Evolutionary conservation across 2,113 vertebrate species (phyloP).

Genomic region (Lynx canadensis): DNA sequence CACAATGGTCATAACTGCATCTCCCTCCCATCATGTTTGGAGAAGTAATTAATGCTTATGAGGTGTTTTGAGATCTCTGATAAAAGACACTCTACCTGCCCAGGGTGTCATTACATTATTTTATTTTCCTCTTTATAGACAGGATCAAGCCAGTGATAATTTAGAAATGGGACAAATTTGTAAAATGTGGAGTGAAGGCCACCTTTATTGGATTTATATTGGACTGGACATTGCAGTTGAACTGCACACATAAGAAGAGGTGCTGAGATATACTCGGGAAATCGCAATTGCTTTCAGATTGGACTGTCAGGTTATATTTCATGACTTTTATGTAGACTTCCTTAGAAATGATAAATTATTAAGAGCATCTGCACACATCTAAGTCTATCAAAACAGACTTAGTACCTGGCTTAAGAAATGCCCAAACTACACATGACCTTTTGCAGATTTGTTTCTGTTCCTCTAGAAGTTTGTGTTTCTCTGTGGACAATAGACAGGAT

Average conservation of each 20-base stretch:
- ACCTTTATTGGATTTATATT: neutral
- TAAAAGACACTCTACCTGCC: conserved; percentile 65
- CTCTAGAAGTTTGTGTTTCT: conserved; percentile 38
- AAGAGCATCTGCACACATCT: neutral
- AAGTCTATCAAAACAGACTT: conserved; percentile 18
- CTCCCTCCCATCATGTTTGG: conserved; percentile 61
- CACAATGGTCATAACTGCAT: conserved; percentile 53
- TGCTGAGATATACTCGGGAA: neutral
- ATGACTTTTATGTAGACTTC: neutral
- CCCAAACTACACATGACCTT: neutral
- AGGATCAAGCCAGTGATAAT: conserved; percentile 43
- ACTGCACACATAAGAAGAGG: neutral
- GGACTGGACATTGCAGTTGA: neutral
- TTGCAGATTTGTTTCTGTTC: conserved; percentile 60
- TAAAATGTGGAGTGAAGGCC: neutral
- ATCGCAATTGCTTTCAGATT: conserved; percentile 7
- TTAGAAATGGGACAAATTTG: conserved; percentile 59
- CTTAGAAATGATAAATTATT: conserved; percentile 19
- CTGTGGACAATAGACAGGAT: conserved; percentile 57
- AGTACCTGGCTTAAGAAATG: conserved; percentile 13
- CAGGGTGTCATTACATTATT: conserved; percentile 73
- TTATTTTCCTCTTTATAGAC: conserved; percentile 69
- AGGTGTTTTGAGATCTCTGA: conserved; percentile 73
- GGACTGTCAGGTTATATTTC: neutral
- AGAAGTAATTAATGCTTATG: conserved; percentile 75